A percentile compares a stretch with the other conserved stretches of the same genome.
Conservation (phyloP, 2,797 vertebrate species). For the Micromesistius poutassou region DNA sequence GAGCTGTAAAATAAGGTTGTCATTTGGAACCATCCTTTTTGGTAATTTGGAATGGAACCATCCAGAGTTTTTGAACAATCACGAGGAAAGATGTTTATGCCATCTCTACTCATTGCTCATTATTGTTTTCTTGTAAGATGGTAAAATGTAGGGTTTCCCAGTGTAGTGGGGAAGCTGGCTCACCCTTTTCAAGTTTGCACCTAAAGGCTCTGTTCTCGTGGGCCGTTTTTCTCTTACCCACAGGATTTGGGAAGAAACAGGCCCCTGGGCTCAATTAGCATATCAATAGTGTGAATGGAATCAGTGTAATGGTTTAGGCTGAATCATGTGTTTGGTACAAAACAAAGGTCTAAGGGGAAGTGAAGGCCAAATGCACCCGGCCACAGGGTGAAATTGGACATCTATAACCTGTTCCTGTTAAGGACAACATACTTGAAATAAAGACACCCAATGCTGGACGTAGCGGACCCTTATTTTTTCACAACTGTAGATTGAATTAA, state of each 20-base stretch:
- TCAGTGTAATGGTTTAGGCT: background rate
- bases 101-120: background rate
- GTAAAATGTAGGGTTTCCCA: background rate
- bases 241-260: background rate
- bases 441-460: conserved; percentile 44
- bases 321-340: background rate
- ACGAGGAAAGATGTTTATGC: background rate
- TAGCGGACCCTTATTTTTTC: conserved; percentile 64
- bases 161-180: background rate
- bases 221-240: background rate
- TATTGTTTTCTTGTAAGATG: background rate
- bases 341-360: conserved; percentile 21
- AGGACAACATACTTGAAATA: conserved; percentile 39
- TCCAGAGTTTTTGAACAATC: conserved; percentile 18
- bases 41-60: too few relatives aligned
- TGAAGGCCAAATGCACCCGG: conserved; percentile 5
- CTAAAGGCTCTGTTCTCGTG: background rate
- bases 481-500: conserved; percentile 62
- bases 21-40: conserved; percentile 18
- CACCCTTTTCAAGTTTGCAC: background rate
- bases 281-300: conserved; percentile 16
- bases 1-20: conserved; percentile 5
- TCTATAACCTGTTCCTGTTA: conserved; percentile 35
- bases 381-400: conserved; percentile 34
- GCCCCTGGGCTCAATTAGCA: conserved; percentile 12